These are phyloP conservation scores for Lophochroa leadbeateri DNA, from an alignment of 2,113 vertebrate genomes.

Conservation along the genomic window DNA sequence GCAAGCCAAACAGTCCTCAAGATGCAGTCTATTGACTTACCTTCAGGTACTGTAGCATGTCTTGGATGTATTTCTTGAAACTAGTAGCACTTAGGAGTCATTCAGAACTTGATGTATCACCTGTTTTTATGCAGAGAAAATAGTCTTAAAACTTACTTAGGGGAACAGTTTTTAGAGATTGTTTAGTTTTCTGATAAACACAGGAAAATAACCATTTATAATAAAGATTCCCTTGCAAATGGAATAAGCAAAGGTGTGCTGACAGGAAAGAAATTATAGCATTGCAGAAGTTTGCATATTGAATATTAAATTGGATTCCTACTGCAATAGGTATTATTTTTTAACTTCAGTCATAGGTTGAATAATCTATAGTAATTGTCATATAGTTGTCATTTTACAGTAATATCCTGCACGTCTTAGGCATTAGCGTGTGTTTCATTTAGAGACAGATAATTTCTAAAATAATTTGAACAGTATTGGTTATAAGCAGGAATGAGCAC, in stretches of 20 bases:
- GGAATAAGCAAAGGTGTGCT: not conserved
- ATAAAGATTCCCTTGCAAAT: not conserved
- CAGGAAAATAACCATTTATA: not conserved
- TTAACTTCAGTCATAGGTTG: not conserved
- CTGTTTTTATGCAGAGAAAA: not conserved
- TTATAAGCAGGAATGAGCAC: not conserved
- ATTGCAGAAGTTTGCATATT: not conserved
- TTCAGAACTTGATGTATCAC: not conserved
- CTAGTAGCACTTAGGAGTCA: not conserved
- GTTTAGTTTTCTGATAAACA: not conserved
- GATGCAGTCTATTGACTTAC: not conserved
- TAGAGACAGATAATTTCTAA: not conserved
- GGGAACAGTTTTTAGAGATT: not conserved
- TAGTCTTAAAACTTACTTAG: not conserved
- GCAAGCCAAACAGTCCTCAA: not conserved
- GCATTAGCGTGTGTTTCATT: not conserved
- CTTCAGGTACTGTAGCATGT: too few species aligned
- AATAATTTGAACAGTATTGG: not conserved
- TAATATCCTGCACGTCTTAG: not conserved
- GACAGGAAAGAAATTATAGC: not conserved
- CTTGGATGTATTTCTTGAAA: not conserved
- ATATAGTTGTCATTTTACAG: not conserved
- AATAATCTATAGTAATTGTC: not conserved
- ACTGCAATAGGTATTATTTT: not conserved
- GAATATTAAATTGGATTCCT: slow-evolving; percentile 12